phyloP scores from a whole-genome alignment of 2,888 invertebrate genomes.

The Caenorhabditis sp. region DNA sequence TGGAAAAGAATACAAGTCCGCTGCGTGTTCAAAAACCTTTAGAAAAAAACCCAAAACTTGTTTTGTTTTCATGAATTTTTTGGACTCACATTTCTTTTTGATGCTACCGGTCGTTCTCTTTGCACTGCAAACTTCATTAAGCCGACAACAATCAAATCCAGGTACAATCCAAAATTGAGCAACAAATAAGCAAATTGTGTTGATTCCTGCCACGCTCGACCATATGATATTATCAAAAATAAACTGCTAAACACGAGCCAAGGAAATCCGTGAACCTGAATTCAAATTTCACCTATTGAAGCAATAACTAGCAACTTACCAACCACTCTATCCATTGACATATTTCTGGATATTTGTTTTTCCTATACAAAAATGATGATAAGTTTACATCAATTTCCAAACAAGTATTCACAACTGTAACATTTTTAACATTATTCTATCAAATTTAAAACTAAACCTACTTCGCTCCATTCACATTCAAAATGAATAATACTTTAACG shows the following conservation, averaged over 20 bases:
- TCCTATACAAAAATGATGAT: slow-evolving; percentile 19
- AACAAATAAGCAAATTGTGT: slow-evolving; percentile 45
- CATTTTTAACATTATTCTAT: neutral
- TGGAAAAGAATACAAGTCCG: slow-evolving; percentile 89
- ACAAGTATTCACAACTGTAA: neutral
- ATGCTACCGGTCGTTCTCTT: slow-evolving; percentile 55
- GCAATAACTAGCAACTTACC: slow-evolving; percentile 11
- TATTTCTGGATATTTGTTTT: slow-evolving; percentile 15
- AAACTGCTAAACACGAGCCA: slow-evolving; percentile 42
- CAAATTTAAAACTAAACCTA: slow-evolving; percentile 8
- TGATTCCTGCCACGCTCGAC: slow-evolving; percentile 24
- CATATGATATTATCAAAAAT: slow-evolving; percentile 30
- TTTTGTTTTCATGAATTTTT: no score
- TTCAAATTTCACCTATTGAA: neutral
- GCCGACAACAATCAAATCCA: slow-evolving; percentile 61
- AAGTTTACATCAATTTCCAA: neutral
- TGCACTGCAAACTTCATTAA: slow-evolving; percentile 56
- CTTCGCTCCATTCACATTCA: slow-evolving; percentile 20
- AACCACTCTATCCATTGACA: slow-evolving; percentile 41
- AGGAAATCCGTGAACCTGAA: slow-evolving; percentile 46
- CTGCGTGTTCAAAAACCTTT: slow-evolving; percentile 31
- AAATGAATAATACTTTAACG: slow-evolving; percentile 4
- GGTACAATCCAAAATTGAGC: slow-evolving; percentile 53
- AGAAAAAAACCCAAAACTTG: neutral
- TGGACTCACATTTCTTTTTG: slow-evolving; percentile 7